phyloP scores from a whole-genome alignment of 2,797 vertebrate genomes.

The Danio aesculapii region DNA sequence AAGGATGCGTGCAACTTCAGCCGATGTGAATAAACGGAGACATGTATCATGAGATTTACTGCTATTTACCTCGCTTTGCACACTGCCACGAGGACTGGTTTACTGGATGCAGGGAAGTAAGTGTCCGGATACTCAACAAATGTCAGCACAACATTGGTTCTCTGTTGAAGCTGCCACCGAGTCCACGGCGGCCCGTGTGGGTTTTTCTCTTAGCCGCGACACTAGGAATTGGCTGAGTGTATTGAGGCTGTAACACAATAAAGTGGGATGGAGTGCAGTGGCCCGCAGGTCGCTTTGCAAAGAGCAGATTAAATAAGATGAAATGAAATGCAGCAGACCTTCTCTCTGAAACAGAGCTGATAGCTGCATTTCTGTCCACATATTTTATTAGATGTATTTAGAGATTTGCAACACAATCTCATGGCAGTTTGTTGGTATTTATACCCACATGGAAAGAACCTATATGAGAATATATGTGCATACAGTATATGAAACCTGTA shows the following conservation, averaged over 20 bases:
- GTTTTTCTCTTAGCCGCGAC: slow-evolving; percentile 25
- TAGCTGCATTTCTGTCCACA: not conserved
- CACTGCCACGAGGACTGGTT: slow-evolving; percentile 20
- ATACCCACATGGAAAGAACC: too few relatives aligned
- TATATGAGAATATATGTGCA: too few relatives aligned
- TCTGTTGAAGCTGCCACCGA: slow-evolving; percentile 32
- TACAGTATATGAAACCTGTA: too few relatives aligned
- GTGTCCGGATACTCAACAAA: slow-evolving; percentile 43
- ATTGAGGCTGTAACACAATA: slow-evolving; percentile 45
- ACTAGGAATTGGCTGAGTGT: slow-evolving; percentile 38
- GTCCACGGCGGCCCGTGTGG: not conserved
- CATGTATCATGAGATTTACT: slow-evolving; percentile 9
- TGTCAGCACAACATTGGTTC: slow-evolving; percentile 33
- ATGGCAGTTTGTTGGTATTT: not conserved
- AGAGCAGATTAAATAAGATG: slow-evolving; percentile 16
- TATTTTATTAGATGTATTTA: not conserved
- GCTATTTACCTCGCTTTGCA: not conserved
- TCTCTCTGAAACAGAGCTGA: slow-evolving; percentile 21
- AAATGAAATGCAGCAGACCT: slow-evolving; percentile 41
- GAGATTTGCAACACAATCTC: not conserved
- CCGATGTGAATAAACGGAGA: not conserved
- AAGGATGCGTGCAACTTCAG: not conserved
- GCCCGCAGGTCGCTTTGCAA: slow-evolving; percentile 18
- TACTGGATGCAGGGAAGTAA: slow-evolving; percentile 25
- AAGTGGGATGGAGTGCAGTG: slow-evolving; percentile 26